Evolutionary conservation across 2,797 vertebrate genomes (phyloP).

Genomic region (Babyrousa celebensis): DNA sequence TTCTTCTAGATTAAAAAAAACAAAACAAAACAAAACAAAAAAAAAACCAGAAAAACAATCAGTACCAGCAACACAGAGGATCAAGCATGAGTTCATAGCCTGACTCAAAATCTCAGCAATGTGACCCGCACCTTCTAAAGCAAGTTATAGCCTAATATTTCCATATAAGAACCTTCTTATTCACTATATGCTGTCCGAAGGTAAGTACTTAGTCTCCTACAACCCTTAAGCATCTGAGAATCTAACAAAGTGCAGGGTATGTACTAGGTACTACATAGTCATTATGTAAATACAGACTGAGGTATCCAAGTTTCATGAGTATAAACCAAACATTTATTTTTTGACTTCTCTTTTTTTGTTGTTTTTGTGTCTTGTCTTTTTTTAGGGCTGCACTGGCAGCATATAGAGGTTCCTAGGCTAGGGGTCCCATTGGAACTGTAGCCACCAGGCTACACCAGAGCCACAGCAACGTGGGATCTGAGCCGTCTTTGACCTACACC

Average conservation of each 20-base stretch:
- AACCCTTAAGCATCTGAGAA: background rate
- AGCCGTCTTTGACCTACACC: too few relatives aligned
- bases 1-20: conserved; percentile 3
- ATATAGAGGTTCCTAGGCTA: too few relatives aligned
- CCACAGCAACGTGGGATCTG: too few relatives aligned
- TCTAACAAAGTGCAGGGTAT: background rate
- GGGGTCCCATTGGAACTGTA: too few relatives aligned
- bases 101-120: background rate
- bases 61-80: background rate
- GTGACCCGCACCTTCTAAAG: background rate
- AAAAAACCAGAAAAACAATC: background rate
- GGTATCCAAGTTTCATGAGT: background rate
- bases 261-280: background rate
- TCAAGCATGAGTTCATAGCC: background rate
- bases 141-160: background rate
- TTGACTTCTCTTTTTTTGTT: too few relatives aligned
- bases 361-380: too few relatives aligned
- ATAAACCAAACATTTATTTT: background rate
- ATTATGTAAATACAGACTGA: conserved; percentile 1
- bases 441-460: too few relatives aligned
- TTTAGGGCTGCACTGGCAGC: too few relatives aligned
- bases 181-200: background rate
- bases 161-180: background rate
- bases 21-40: background rate
- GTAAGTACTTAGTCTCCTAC: background rate